phyloP scores from a whole-genome alignment of 2,113 vertebrate species.

The Cinclus cinclus region DNA sequence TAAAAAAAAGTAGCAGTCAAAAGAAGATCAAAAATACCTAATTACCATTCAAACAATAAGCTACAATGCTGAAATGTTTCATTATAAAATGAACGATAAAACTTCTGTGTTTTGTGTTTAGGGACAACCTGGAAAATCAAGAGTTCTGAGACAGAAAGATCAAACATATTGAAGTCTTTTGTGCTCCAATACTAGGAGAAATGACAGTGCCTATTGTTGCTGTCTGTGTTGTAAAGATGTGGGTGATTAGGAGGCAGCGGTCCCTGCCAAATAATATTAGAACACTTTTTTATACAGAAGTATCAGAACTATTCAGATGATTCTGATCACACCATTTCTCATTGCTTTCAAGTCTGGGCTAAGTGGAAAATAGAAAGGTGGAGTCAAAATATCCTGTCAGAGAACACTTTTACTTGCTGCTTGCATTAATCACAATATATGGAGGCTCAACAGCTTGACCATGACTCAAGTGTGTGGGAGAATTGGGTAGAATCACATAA shows the following conservation, averaged over 20 bases:
- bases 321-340: not conserved
- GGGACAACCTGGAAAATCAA: not conserved
- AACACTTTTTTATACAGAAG: not conserved
- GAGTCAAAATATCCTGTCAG: not conserved
- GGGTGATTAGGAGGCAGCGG: not conserved
- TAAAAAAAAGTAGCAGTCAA: not conserved
- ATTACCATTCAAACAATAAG: conserved; percentile 36
- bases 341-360: not conserved
- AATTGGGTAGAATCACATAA: not conserved
- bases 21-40: conserved; percentile 36
- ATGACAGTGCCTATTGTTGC: not conserved
- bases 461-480: conserved; percentile 23
- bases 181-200: not conserved
- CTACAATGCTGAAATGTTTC: not conserved
- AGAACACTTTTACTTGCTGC: not conserved
- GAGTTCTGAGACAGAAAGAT: conserved; percentile 13
- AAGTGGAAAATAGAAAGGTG: not conserved
- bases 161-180: not conserved
- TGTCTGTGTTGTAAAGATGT: not conserved
- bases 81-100: conserved; percentile 17
- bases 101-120: not conserved
- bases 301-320: not conserved
- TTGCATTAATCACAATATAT: not conserved
- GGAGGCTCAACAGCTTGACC: conserved; percentile 36
- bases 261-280: not conserved